Base-by-base conservation (phyloP, 2,797 vertebrate species). In the Chiroxiphia lanceolata region DNA sequence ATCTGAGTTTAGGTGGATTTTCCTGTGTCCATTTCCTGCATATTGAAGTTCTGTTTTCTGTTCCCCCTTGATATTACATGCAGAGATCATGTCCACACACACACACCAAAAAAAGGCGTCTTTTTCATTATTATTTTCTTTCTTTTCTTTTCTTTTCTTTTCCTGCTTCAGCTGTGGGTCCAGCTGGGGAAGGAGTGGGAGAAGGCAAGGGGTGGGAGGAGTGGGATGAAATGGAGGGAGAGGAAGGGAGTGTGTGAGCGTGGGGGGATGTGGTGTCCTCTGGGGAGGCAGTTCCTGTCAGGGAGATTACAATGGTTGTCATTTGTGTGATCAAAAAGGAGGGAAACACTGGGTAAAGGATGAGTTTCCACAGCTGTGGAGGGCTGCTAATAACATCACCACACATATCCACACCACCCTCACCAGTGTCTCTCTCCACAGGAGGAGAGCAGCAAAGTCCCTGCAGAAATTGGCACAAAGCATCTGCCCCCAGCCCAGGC, bases 271-370 rank as follows among this genome's bases (percentile, higher is more conserved):
- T 26, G 51, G 81, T 78, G 97, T 96, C 97, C 93, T 90, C 95
- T 42, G 17, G 91, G 97, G 97, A 98, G 96, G 90, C 91, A 97
- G 96, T 95, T 98, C 95, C 97, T 98, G 97, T 98, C 98, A 98
- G 83, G 94, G 89, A 97, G 94, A 98, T 98, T 98, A 98, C 97
- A 97, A 97, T 96, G 97, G 95, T 95, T 98, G 97, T 98, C 98
- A 98, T 97, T 48, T 96, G 93, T 95, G 96, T 94, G 95, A 98
- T 98, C 97, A 98, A 97, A 98, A 98, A 97, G 93, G 83, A 97
- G 95, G 96, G 94, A 97, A 93, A 84, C 51, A 38, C 81, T 70
- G 61, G 2, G 36, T 29, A 93, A 74, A 87, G 47, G 63, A 87
- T 87, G 88, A 96, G 75, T 76, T 90, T 91, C 78, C 89, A 93